A percentile compares a stretch with the other conserved stretches of the same genome.
Conservation (phyloP, 2,113 vertebrate genomes). For the Fregata magnificens region DNA sequence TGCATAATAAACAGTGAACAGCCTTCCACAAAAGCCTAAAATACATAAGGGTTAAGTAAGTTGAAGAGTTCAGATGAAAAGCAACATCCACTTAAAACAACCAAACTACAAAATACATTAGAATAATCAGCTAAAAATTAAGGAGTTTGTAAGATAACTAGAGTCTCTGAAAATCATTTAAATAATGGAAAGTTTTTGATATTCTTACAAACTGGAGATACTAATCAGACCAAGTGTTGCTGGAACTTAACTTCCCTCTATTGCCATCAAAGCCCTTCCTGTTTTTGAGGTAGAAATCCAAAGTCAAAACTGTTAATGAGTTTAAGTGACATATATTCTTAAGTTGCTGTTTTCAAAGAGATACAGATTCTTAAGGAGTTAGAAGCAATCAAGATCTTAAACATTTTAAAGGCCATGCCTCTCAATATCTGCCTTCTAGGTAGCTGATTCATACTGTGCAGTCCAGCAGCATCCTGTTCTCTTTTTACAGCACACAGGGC, state of each 20-base stretch:
- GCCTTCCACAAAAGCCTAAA: conserved; percentile 72
- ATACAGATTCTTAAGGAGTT: not conserved
- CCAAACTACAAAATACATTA: not conserved
- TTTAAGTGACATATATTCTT: not conserved
- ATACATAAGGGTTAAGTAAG: conserved; percentile 48
- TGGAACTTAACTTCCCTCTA: not conserved
- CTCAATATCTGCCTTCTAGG: not conserved
- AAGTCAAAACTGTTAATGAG: not conserved
- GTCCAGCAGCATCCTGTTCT: not conserved
- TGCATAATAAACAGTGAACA: conserved; percentile 69
- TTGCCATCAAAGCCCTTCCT: not conserved
- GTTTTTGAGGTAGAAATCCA: not conserved
- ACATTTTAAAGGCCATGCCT: not conserved
- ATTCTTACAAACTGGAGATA: not conserved
- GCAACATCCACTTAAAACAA: conserved; percentile 48
- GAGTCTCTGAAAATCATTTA: not conserved
- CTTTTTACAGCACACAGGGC: not conserved
- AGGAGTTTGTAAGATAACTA: not conserved
- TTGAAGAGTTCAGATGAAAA: conserved; percentile 71
- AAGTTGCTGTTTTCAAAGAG: not conserved
- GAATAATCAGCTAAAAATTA: not conserved
- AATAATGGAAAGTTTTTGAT: not conserved
- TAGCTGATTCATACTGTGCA: not conserved
- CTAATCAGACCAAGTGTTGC: not conserved
- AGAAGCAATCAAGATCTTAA: not conserved